Evolutionary conservation across 2,113 vertebrate species (phyloP), one percentile per base, ranked within the genome.

Genomic region (Apodemus speciosus): DNA sequence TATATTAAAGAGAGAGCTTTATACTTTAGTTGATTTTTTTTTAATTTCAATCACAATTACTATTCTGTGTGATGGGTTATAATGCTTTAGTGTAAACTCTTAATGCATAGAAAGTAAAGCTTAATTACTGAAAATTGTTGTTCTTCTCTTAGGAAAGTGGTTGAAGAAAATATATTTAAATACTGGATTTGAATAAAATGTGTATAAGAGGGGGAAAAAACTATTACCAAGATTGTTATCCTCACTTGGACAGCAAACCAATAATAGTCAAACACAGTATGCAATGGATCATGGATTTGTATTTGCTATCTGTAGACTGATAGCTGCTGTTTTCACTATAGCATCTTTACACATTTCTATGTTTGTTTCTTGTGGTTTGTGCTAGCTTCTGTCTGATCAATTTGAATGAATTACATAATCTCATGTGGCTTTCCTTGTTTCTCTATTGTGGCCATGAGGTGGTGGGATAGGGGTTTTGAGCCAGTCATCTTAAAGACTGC

Each of bases 101-200:
- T 77, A 64, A 25, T 85, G 25, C 49, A 32, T 51, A 58, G 23
- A 58, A 84, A 85, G 38, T 68, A 79, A 90, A 84, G 60, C 51
- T 72, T 64, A 66, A 25, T 58, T 90, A 23, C 10, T 2, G 2
- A 58, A 64, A 77, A 79, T 8, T 73, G 25, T 66, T 88, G 5
- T 40, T 62, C 4, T 69, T 49, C 66, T 66, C 23, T 64, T 23
- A 77, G 75, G 1, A 60, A 85, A 73, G 1, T 23, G 46, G 15
- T 56, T n/a, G 60, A 35, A 43, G 14, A 68, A 90, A 76, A 80
- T 79, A 23, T 2, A 56, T 21, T 79, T 38, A n/a, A 79, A n/a
- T 56, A 6, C 10, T 56, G 35, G 2, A 56, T 25, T 23, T 79
- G 35, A n/a, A 56, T 56, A 56, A 56, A n/a, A 56, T 79, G n/a